These are phyloP conservation scores for Dicroscelio sp. DNA, from an alignment of 2,888 invertebrate genomes.

Conservation along the genomic window DNA sequence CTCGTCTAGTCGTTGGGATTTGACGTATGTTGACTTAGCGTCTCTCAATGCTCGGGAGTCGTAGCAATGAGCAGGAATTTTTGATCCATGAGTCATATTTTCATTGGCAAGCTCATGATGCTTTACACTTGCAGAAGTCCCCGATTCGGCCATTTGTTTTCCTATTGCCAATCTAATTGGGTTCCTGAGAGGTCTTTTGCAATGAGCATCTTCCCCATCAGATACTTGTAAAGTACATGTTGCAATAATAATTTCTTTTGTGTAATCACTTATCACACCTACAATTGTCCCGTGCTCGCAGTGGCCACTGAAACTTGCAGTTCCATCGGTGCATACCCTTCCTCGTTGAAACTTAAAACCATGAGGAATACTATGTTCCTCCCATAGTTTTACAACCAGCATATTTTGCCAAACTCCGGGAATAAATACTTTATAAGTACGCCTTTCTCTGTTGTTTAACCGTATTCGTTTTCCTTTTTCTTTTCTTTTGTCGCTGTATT, in stretches of 20 bases:
- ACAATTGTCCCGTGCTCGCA: conserved; percentile 31
- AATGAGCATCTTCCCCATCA: neutral
- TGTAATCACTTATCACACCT: conserved; percentile 13
- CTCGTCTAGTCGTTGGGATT: neutral
- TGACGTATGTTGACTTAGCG: conserved; percentile 18
- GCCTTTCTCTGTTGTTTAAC: no score
- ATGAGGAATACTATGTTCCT: conserved; percentile 21
- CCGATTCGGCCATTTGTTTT: conserved; percentile 14
- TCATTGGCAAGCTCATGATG: neutral
- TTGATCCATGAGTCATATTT: neutral
- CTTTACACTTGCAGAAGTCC: conserved; percentile 14
- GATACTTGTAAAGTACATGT: conserved; percentile 17
- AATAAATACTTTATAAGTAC: neutral
- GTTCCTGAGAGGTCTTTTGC: conserved; percentile 4
- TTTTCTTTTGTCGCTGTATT: neutral
- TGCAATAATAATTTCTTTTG: conserved; percentile 10
- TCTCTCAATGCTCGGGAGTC: neutral
- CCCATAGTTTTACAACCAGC: conserved; percentile 14
- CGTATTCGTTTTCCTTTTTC: neutral
- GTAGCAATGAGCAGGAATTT: conserved; percentile 36
- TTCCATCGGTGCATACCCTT: conserved; percentile 1
- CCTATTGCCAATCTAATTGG: neutral
- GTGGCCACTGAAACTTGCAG: conserved; percentile 3
- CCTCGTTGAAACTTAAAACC: conserved; percentile 14
- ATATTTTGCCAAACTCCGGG: conserved; percentile 23